A percentile compares a stretch with the other conserved stretches of the same genome.
Conservation (phyloP, 2,113 vertebrate genomes). For the Dendropsophus ebraccatus region DNA sequence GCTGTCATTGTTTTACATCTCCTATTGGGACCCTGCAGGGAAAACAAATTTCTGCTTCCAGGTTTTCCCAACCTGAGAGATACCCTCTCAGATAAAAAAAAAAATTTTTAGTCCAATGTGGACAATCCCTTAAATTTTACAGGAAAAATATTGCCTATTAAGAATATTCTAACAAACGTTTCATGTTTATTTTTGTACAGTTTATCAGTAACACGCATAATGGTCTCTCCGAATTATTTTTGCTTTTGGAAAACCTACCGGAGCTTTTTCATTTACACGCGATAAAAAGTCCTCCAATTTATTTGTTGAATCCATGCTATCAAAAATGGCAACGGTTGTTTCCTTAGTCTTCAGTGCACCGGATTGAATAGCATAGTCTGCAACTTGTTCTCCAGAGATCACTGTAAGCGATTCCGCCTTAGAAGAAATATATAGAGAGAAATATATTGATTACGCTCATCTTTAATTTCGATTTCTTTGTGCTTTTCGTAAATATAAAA, state of each 20-base stretch:
- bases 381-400: constrained; percentile 55
- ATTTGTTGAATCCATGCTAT: background rate
- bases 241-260: constrained; percentile 47
- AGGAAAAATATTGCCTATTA: too few species aligned
- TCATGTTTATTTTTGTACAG: background rate
- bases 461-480: too few species aligned
- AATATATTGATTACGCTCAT: too few species aligned
- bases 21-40: background rate
- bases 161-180: background rate
- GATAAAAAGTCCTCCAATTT: constrained; percentile 57
- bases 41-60: background rate
- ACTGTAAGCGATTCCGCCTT: constrained; percentile 33
- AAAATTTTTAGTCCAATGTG: too few species aligned
- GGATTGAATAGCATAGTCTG: background rate
- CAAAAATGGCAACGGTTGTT: background rate
- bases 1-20: background rate
- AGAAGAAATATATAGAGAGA: too few species aligned
- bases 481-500: background rate
- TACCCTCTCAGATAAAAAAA: too few species aligned
- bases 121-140: too few species aligned
- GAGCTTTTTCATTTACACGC: constrained; percentile 19
- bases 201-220: background rate
- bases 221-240: background rate
- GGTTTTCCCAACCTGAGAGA: too few species aligned
- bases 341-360: constrained; percentile 32